Evolutionary conservation across 1,140 invertebrate species (phyloP).

Genomic region (Bombus picipes): DNA sequence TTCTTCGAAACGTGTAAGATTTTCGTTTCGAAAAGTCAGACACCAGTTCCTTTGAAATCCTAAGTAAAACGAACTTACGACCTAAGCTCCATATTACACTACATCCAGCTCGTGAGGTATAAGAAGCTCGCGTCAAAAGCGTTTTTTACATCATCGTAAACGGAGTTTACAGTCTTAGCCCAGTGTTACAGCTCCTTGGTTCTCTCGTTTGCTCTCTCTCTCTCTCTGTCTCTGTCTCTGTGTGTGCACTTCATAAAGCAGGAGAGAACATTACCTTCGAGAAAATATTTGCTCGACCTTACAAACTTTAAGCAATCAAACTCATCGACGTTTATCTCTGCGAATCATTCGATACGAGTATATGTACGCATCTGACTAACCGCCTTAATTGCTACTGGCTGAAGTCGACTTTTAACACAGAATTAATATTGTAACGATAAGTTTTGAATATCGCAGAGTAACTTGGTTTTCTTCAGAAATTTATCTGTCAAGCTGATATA

Average conservation of each 20-base stretch:
- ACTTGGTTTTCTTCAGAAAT: neutral
- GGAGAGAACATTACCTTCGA: neutral
- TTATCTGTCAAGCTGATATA: too few relatives aligned
- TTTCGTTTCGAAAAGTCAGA: neutral
- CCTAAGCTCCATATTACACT: neutral
- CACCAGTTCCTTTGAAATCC: neutral
- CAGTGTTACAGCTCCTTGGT: conserved; percentile 4
- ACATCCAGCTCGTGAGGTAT: neutral
- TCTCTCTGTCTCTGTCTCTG: too few relatives aligned
- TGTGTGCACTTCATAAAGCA: conserved; percentile 14
- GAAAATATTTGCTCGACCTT: conserved; percentile 20
- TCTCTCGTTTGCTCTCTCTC: too few relatives aligned
- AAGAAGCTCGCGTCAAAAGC: conserved; percentile 42
- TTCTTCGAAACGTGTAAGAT: neutral
- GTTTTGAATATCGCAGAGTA: too few relatives aligned
- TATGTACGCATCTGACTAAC: neutral
- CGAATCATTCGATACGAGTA: neutral
- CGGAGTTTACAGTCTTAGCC: neutral
- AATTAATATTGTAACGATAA: too few relatives aligned
- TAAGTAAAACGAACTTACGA: conserved; percentile 30
- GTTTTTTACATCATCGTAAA: conserved; percentile 46
- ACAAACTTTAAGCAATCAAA: neutral
- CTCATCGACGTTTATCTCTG: neutral
- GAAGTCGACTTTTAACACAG: too few relatives aligned
- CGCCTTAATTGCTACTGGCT: neutral